phyloP scores from a whole-genome alignment of 2,113 vertebrate genomes.

The Illadopsis cleaveri region DNA sequence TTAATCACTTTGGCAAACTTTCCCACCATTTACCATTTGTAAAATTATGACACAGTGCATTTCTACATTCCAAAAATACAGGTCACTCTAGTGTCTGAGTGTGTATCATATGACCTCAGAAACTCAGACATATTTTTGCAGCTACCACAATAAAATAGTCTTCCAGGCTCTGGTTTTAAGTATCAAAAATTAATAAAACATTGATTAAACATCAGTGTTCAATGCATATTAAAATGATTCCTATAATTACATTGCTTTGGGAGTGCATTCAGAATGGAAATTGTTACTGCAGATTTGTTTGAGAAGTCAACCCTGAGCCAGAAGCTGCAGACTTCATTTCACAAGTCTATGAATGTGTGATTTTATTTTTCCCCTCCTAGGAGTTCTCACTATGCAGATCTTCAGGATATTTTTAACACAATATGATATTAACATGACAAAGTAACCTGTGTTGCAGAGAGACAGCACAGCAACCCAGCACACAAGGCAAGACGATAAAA shows the following conservation, averaged over 20 bases:
- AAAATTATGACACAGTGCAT: background rate
- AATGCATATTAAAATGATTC: constrained; percentile 1
- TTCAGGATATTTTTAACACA: background rate
- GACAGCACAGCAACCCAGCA: background rate
- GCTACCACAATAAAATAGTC: background rate
- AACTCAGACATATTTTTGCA: constrained; percentile 1
- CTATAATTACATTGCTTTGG: background rate
- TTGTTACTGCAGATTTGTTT: constrained; percentile 27
- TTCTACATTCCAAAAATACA: constrained; percentile 5
- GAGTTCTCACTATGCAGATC: background rate
- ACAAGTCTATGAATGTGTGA: background rate
- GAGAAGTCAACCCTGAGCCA: constrained; percentile 17
- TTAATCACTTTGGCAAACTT: background rate
- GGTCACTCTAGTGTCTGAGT: background rate
- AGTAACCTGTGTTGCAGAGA: background rate
- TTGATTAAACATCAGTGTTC: constrained; percentile 11
- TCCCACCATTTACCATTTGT: background rate
- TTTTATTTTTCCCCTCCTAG: background rate
- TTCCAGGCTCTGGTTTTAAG: constrained; percentile 2
- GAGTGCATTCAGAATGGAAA: background rate
- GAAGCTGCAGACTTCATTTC: constrained; percentile 18
- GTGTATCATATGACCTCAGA: background rate
- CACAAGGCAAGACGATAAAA: background rate
- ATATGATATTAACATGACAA: background rate
- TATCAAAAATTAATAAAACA: constrained; percentile 19